These are phyloP conservation scores for Caerostris extrusa DNA, from an alignment of 1,140 invertebrate genomes.

Conservation along the genomic window DNA sequence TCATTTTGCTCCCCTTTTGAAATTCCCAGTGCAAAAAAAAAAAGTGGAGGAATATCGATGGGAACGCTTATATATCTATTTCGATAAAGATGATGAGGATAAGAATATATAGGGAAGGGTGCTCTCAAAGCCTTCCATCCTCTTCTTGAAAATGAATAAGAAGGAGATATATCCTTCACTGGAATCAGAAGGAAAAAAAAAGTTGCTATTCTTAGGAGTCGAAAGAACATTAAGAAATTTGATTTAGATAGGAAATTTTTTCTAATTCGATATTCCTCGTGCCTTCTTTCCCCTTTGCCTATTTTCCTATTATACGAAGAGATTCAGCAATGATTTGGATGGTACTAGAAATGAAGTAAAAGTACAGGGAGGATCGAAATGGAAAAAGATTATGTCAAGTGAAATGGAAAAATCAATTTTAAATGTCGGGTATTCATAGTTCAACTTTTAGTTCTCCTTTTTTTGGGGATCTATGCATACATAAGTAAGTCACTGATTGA, in stretches of 20 bases:
- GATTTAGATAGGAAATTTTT: conserved; percentile 52
- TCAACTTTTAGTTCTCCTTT: not conserved
- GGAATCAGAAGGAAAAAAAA: not conserved
- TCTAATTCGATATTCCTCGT: conserved; percentile 56
- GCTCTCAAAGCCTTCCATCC: conserved; percentile 34
- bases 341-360: not conserved
- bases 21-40: not conserved
- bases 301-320: conserved; percentile 23
- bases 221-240: conserved; percentile 37
- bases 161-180: not conserved
- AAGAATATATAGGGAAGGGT: conserved; percentile 2
- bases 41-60: conserved; percentile 38
- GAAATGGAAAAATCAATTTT: conserved; percentile 37
- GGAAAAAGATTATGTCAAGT: conserved; percentile 35
- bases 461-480: not conserved
- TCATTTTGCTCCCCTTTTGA: conserved; percentile 60
- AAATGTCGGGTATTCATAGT: conserved; percentile 1
- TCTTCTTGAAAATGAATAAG: not conserved
- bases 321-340: conserved; percentile 33
- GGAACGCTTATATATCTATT: conserved; percentile 70
- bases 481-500: not conserved
- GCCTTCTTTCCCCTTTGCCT: not conserved
- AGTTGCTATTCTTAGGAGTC: conserved; percentile 2
- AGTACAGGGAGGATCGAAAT: not conserved
- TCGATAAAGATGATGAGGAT: conserved; percentile 71